A percentile compares a stretch with the other conserved stretches of the same genome.
These are phyloP conservation scores for Apis dorsata DNA, from an alignment of 1,140 invertebrate genomes.

Conservation along the genomic window DNA sequence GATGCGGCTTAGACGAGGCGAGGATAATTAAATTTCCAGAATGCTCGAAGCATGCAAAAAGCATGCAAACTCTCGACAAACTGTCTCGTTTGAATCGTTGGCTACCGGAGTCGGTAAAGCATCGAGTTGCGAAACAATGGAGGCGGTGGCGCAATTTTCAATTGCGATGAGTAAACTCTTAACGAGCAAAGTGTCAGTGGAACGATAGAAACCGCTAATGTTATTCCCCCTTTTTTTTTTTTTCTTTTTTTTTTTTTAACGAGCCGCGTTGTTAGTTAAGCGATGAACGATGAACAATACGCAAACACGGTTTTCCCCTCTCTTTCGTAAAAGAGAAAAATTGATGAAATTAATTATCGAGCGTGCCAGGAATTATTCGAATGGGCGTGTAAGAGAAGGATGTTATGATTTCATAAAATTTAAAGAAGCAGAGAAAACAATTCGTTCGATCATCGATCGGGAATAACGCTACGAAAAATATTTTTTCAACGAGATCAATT, in stretches of 20 bases:
- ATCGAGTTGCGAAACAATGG: not conserved
- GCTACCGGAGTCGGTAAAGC: not conserved
- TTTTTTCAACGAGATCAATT: no score
- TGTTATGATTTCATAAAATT: no score
- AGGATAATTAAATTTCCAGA: conserved; percentile 13
- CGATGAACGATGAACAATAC: not conserved
- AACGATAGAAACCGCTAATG: not conserved
- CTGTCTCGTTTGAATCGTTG: not conserved
- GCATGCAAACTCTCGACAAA: not conserved
- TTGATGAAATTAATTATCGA: no score
- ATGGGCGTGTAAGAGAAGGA: no score
- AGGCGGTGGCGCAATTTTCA: not conserved
- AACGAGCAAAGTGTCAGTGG: conserved; percentile 5
- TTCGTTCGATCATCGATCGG: no score
- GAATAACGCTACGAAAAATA: no score
- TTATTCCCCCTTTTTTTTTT: not conserved
- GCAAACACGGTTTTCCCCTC: no score
- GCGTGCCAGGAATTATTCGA: no score
- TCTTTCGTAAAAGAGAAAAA: no score
- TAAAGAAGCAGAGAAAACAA: no score
- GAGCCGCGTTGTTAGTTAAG: not conserved
- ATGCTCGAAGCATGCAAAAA: not conserved
- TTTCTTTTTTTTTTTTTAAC: not conserved
- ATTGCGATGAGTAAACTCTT: not conserved
- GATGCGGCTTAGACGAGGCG: not conserved